Percentiles rank a stretch among this genome's conserved stretches.
Evolutionary conservation across 2,113 vertebrate species (phyloP).

Genomic region (Pelecanoides urinatrix): DNA sequence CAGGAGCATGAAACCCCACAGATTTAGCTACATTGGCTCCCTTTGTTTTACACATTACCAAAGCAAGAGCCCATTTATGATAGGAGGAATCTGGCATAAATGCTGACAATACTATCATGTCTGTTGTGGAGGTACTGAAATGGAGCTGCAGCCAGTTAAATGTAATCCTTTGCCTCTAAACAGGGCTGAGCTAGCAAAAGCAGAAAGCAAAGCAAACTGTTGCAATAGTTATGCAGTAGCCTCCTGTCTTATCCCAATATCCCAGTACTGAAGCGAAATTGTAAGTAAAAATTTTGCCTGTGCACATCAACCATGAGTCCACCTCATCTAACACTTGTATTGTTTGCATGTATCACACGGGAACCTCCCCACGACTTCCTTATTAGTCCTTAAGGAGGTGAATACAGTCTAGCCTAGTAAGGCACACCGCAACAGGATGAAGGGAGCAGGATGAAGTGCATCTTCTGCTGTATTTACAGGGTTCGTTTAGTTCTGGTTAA

Average conservation of each 20-base stretch:
- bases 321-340: background rate
- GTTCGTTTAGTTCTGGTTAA: background rate
- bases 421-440: background rate
- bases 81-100: background rate
- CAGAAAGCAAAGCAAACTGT: background rate
- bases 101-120: background rate
- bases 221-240: background rate
- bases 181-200: background rate
- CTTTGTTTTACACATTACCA: background rate
- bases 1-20: background rate
- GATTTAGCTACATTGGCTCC: background rate
- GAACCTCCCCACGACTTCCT: background rate
- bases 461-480: background rate
- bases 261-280: accelerated
- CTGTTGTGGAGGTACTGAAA: background rate
- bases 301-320: background rate
- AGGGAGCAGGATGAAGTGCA: background rate
- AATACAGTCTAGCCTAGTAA: background rate
- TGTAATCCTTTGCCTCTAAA: background rate
- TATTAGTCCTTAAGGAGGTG: too few relatives aligned
- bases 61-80: background rate
- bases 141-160: background rate
- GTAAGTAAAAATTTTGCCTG: background rate
- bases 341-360: accelerated
- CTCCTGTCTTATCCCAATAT: background rate